Evolutionary conservation across 2,113 vertebrate species (phyloP), one percentile per base, ranked within the genome.

Genomic region (Podarcis cretensis): DNA sequence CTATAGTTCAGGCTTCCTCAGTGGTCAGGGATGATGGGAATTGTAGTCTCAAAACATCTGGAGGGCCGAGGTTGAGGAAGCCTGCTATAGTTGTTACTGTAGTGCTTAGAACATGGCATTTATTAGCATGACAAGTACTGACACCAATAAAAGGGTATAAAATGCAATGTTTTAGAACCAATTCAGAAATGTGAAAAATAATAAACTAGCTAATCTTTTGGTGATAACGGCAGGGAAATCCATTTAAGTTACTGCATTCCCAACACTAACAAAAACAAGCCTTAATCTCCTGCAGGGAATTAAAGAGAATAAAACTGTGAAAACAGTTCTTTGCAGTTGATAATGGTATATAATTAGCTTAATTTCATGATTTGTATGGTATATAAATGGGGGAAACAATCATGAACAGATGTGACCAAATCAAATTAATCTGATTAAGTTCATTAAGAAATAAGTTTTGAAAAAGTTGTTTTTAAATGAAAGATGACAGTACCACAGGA

Each of bases 401-500:
- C 93, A 92, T 54, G 92, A 96, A 94, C 96, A 97, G 96, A 96
- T 97, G 96, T 95, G 94, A 95, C 93, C 95, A 95, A 96, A 96
- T 96, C 89, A 96, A 96, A 95, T 96, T 97, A 97, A 97, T 96
- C 92, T 92, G 92, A 96, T 97, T 96, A 96, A 93, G 40, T 96
- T 96, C 91, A 95, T 96, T 97, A 97, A 95, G 95, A 96, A 97
- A 95, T 95, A 96, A 95, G 95, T 94, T 96, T 95, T 97, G 96
- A 97, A 96, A 97, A 97, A 97, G 90, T 91, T 96, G 92, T 94
- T 96, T 96, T 96, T 94, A 96, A 96, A 97, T 97, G 91, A 95
- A 96, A 97, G 94, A 91, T 93, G 96, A 97, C 96, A 96, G 71
- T 69, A 81, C 43, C 85, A 89, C 69, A 81, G 89, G 84, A 90